Conservation (phyloP, 2,797 vertebrate species). For the Dryobates pubescens region DNA sequence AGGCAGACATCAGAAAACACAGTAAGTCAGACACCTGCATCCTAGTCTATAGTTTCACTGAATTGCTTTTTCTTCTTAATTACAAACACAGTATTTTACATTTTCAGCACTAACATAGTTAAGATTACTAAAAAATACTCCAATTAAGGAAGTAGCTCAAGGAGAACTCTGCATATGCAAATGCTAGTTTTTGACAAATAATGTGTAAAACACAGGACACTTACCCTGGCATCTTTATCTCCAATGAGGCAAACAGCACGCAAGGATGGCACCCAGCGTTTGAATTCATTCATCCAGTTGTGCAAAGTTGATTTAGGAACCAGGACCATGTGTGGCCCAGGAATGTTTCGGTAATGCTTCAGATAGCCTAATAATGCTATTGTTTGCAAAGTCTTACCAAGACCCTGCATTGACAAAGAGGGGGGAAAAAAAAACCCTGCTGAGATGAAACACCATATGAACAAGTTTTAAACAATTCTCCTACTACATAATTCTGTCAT, state of each 20-base stretch:
- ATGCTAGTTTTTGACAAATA: neutral
- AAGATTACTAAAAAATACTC: neutral
- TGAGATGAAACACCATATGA: constrained; percentile 20
- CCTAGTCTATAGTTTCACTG: neutral
- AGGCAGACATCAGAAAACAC: neutral
- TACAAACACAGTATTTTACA: neutral
- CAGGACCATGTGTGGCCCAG: constrained; percentile 91
- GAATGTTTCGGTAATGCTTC: constrained; percentile 89
- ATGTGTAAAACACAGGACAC: constrained; percentile 25
- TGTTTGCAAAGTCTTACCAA: constrained; percentile 89
- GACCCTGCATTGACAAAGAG: constrained; percentile 77
- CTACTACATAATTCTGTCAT: neutral
- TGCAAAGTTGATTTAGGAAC: constrained; percentile 90
- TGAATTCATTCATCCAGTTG: constrained; percentile 92
- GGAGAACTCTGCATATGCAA: neutral
- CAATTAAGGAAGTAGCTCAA: neutral
- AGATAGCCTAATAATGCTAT: constrained; percentile 88
- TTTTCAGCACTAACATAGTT: neutral
- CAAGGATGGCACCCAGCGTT: constrained; percentile 87
- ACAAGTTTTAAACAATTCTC: neutral
- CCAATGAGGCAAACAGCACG: constrained; percentile 88
- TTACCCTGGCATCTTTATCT: constrained; percentile 87
- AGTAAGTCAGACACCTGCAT: neutral
- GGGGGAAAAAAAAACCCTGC: neutral
- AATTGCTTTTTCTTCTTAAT: neutral